Conservation (phyloP, 2,113 vertebrate genomes). For the Dermatemys mawii region DNA sequence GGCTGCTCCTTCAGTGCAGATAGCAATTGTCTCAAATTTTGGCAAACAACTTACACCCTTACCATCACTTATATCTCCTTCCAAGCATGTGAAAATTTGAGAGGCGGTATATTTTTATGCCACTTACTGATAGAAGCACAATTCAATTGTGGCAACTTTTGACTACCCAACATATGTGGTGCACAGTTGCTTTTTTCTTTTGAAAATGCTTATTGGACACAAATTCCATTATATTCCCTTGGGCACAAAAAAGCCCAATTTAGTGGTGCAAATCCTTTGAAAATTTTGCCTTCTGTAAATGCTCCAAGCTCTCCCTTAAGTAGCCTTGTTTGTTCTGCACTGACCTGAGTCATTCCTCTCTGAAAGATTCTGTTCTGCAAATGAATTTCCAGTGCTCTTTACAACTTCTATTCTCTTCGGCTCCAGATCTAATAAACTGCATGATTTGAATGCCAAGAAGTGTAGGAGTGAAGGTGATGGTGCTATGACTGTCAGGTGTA, state of each 20-base stretch:
- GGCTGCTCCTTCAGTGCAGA: not conserved
- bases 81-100: conserved; percentile 36
- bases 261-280: conserved; percentile 33
- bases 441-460: conserved; percentile 27
- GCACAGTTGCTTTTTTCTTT: conserved; percentile 28
- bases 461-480: conserved; percentile 24
- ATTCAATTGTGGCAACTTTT: not conserved
- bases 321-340: conserved; percentile 57
- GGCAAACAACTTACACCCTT: not conserved
- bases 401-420: conserved; percentile 46
- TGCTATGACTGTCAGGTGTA: conserved; percentile 47
- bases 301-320: conserved; percentile 42
- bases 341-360: conserved; percentile 41
- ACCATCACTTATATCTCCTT: conserved; percentile 23
- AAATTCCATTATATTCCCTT: conserved; percentile 18
- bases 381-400: conserved; percentile 47
- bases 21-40: conserved; percentile 1
- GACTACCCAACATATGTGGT: not conserved
- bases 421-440: conserved; percentile 37
- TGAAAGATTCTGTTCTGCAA: conserved; percentile 41
- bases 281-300: conserved; percentile 56
- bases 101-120: not conserved
- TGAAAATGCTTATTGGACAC: conserved; percentile 22
- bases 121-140: conserved; percentile 37
- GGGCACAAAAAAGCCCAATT: conserved; percentile 11